phyloP scores from a whole-genome alignment of 2,888 invertebrate genomes.

The Phaonia tiefii region DNA sequence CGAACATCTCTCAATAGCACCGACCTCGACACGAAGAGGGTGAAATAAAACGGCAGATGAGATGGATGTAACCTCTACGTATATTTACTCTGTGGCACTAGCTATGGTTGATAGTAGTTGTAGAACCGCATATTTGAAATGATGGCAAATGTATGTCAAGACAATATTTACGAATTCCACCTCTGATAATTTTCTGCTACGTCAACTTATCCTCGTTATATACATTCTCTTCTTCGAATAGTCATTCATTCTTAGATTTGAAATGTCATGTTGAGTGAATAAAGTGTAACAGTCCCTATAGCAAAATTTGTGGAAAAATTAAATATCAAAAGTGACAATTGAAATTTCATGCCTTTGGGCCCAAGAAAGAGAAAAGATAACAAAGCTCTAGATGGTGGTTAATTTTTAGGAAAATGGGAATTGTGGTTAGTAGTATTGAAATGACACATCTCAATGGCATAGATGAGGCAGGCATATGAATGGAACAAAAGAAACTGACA shows the following conservation, averaged over 20 bases:
- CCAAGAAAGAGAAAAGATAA: too few species aligned
- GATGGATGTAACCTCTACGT: too few species aligned
- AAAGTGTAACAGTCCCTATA: neutral
- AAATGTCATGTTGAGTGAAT: constrained; percentile 6
- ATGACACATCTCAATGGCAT: neutral
- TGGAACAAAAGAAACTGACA: neutral
- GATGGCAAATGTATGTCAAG: constrained; percentile 7
- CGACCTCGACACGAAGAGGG: too few species aligned
- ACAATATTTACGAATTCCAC: neutral
- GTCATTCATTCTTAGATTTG: neutral
- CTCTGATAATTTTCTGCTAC: neutral
- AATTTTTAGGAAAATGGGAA: neutral
- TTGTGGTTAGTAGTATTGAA: constrained; percentile 3
- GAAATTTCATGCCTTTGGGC: too few species aligned
- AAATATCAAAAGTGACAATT: too few species aligned
- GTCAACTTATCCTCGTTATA: neutral
- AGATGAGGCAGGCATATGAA: too few species aligned
- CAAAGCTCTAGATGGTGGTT: neutral
- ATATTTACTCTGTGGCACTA: too few species aligned
- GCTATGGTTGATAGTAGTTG: too few species aligned
- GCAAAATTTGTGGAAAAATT: neutral
- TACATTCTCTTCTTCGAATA: neutral
- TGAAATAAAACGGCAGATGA: too few species aligned
- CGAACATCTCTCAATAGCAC: too few species aligned
- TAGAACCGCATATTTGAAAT: too few species aligned